These are phyloP conservation scores for Catharus fuscescens DNA, from an alignment of 2,113 vertebrate species.

Conservation along the genomic window DNA sequence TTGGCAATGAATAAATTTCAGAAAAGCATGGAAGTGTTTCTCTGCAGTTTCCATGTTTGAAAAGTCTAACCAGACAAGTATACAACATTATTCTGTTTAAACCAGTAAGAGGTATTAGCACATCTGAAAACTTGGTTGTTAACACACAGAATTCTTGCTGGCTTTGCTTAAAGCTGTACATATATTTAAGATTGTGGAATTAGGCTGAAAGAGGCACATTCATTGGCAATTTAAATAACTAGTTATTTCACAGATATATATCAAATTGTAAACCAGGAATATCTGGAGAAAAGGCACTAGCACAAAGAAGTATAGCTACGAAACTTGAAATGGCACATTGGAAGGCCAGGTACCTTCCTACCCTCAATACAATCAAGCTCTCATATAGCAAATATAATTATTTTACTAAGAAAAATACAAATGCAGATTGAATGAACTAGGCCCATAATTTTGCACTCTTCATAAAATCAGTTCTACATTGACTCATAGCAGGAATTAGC, in stretches of 20 bases:
- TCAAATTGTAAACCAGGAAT: not conserved
- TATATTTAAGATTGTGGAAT: not conserved
- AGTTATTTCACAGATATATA: not conserved
- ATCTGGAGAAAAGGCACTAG: not conserved
- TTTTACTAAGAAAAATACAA: not conserved
- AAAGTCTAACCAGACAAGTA: conserved; percentile 11
- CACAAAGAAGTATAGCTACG: not conserved
- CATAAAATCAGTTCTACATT: not conserved
- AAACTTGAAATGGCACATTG: not conserved
- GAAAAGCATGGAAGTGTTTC: conserved; percentile 9
- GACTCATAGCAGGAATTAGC: not conserved
- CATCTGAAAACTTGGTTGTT: not conserved
- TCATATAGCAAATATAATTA: not conserved
- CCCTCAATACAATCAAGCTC: not conserved
- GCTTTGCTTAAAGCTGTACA: not conserved
- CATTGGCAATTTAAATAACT: not conserved
- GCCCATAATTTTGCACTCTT: not conserved
- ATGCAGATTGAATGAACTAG: not conserved
- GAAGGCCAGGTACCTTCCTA: not conserved
- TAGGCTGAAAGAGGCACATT: not conserved
- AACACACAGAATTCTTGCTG: not conserved
- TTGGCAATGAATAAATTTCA: conserved; percentile 21
- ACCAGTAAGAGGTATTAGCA: not conserved
- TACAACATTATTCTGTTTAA: not conserved
- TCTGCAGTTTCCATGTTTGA: not conserved